These are phyloP conservation scores for Melanophora roralis DNA, from an alignment of 2,888 invertebrate species.

Conservation along the genomic window DNA sequence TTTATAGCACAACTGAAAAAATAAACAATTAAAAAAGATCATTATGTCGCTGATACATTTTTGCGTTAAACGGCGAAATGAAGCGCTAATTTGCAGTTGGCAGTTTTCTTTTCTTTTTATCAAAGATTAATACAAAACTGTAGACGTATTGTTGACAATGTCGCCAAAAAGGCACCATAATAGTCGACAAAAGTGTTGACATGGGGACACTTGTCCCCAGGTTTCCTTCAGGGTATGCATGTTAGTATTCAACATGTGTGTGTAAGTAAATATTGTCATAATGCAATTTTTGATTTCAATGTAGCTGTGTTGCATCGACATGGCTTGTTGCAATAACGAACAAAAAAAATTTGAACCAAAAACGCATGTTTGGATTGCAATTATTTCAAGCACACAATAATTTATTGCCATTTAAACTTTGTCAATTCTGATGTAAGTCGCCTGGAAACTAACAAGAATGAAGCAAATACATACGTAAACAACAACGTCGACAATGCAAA, in stretches of 20 bases:
- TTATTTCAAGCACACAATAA: constrained; percentile 61
- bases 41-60: no score
- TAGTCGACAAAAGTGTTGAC: no score
- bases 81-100: no score
- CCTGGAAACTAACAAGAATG: constrained; percentile 49
- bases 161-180: no score
- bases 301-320: neutral
- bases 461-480: neutral
- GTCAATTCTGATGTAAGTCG: constrained; percentile 61
- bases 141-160: no score
- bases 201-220: no score
- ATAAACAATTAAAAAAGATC: no score
- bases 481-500: neutral
- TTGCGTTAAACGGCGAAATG: no score
- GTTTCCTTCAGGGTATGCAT: no score
- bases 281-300: neutral
- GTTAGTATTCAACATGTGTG: neutral
- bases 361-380: constrained; percentile 60
- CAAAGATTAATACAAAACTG: no score
- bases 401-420: constrained; percentile 62
- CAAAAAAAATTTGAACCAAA: constrained; percentile 1
- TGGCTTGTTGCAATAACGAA: neutral
- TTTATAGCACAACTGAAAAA: no score
- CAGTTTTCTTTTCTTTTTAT: no score
- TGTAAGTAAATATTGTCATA: constrained; percentile 7